Base-by-base conservation (phyloP, 2,888 invertebrate genomes). In the Polyommatus iphigenia region DNA sequence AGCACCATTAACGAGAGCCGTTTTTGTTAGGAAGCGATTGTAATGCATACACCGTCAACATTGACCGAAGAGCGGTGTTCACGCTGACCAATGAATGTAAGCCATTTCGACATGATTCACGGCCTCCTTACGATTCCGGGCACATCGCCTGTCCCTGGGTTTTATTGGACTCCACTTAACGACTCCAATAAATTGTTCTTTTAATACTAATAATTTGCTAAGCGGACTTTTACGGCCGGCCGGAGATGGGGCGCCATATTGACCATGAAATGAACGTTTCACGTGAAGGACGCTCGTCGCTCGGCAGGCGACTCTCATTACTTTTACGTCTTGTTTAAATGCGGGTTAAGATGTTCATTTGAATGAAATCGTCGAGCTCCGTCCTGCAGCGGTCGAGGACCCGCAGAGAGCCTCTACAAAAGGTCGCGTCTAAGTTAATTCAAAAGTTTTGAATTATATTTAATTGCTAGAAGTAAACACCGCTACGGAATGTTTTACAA, bases 101-200 rank as follows among this genome's bases (percentile, higher is more conserved):
- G 18, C 54, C 54, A 18, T 54, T 54, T 54, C 5, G 54, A 18
- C 15, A 54, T 18, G 59, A 20, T 59, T n/a, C 59, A 20, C 20
- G 29, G 67, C 29, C 29, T 15, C 5, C 67, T 67, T 32, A 29
- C 7, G 15, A 67, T 32, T 29, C 67, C 67, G 32, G 29, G 29
- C 67, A 32, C 67, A 29, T 67, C 67, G 29, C 67, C 29, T 24
- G 62, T 67, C 6, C 29, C 15, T 2, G 29, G 18, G 15, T 73
- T 73, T 73, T 73, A 73, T 73, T 73, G 46, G 73, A 20, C 73
- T 46, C 46, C 73, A 73, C 73, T 73, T 73, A 46, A 73, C 41
- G 73, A 41, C 73, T 20, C 24, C 46, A 46, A 73, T 73, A 73
- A 73, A 73, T 73, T 73, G 73, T 73, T 41, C 73, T 73, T 46